A percentile compares a stretch with the other conserved stretches of the same genome.
Evolutionary conservation across 2,797 vertebrate genomes (phyloP).

Genomic region (Pangasius djambal): DNA sequence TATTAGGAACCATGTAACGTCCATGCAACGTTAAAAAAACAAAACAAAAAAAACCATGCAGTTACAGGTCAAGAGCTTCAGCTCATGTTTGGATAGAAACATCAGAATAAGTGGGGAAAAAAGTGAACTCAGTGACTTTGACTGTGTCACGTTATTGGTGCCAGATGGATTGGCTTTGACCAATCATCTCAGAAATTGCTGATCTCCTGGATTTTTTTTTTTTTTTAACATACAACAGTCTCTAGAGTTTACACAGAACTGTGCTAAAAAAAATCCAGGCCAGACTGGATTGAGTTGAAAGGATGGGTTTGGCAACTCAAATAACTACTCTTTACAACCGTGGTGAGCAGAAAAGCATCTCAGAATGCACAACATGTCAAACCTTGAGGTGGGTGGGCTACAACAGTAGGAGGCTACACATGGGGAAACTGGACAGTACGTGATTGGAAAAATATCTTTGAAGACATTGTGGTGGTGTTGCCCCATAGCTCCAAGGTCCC

Average conservation of each 20-base stretch:
- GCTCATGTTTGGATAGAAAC: not conserved
- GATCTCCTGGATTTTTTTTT: not conserved
- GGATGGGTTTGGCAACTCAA: not conserved
- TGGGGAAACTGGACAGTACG: not conserved
- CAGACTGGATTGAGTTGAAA: not conserved
- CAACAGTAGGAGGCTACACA: not conserved
- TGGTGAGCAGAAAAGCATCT: conserved; percentile 27
- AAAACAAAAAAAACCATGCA: not conserved
- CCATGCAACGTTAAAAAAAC: not conserved
- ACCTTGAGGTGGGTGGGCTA: not conserved
- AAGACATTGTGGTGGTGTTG: not conserved
- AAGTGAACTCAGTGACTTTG: not conserved
- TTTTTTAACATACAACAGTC: not conserved
- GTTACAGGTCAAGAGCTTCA: not conserved
- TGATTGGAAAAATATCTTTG: not conserved
- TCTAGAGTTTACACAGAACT: not conserved
- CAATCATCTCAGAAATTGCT: not conserved
- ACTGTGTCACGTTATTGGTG: not conserved
- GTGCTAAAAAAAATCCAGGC: not conserved
- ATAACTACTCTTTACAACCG: not conserved
- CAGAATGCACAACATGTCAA: conserved; percentile 4
- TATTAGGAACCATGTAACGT: not conserved
- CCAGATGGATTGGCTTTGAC: not conserved
- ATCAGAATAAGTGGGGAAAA: not conserved
- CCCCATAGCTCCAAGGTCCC: not conserved